Percentiles rank a stretch among this genome's conserved stretches.
These are phyloP conservation scores for Streptopelia turtur DNA, from an alignment of 2,797 vertebrate genomes.

Conservation along the genomic window DNA sequence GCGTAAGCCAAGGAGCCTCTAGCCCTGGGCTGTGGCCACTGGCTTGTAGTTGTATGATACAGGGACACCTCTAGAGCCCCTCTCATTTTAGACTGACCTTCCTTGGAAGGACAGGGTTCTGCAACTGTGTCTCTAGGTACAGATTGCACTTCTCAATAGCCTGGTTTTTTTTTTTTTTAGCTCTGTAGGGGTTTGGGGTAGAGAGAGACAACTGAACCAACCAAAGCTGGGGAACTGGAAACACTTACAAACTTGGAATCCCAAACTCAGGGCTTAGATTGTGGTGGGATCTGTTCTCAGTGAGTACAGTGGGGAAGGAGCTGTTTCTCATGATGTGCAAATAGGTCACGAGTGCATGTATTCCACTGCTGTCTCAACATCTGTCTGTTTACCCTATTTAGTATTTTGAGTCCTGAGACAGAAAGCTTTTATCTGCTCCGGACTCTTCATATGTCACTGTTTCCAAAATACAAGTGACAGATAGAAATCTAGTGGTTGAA, in stretches of 20 bases:
- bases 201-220: not conserved
- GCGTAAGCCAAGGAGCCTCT: not conserved
- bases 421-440: slow-evolving; percentile 31
- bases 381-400: not conserved
- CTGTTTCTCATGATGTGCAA: slow-evolving; percentile 35
- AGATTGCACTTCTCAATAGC: not conserved
- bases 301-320: not conserved
- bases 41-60: not conserved
- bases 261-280: slow-evolving; percentile 55
- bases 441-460: not conserved
- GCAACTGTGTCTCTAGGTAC: not conserved
- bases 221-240: slow-evolving; percentile 40
- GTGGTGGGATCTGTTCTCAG: slow-evolving; percentile 30
- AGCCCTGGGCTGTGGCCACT: not conserved
- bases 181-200: not conserved
- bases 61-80: not conserved
- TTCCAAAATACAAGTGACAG: slow-evolving; percentile 37
- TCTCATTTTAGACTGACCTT: not conserved
- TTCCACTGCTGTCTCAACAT: not conserved
- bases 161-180: not conserved
- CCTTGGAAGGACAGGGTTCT: not conserved
- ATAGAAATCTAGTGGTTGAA: slow-evolving; percentile 20
- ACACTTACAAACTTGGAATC: not conserved
- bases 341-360: not conserved
- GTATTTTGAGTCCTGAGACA: not conserved